These are phyloP conservation scores for Omphaloscelis lunosa DNA, from an alignment of 2,888 invertebrate genomes.

Conservation along the genomic window DNA sequence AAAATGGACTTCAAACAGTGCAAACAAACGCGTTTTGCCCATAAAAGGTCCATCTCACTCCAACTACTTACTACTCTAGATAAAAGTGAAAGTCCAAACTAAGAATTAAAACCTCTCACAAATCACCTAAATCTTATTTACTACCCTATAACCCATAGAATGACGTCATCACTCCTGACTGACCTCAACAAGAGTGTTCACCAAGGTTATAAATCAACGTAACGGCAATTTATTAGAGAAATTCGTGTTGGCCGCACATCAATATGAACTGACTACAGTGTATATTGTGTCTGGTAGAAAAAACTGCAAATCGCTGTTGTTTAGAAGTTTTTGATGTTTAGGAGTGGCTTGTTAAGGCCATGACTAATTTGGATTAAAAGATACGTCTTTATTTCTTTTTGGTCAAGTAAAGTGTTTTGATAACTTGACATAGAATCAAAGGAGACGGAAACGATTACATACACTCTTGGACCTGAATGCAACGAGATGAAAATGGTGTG, in stretches of 20 bases:
- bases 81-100: neutral
- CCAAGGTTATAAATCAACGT: slow-evolving; percentile 9
- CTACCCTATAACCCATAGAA: neutral
- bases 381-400: neutral
- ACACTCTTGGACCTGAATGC: no score
- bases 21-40: neutral
- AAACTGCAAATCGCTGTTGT: neutral
- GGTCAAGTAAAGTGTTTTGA: neutral
- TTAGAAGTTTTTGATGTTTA: neutral
- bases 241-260: slow-evolving; percentile 46
- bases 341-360: slow-evolving; percentile 3
- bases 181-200: neutral
- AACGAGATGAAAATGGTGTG: no score
- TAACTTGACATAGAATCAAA: neutral
- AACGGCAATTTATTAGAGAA: slow-evolving; percentile 31
- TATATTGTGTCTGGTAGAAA: neutral
- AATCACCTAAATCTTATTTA: neutral
- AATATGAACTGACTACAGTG: slow-evolving; percentile 30
- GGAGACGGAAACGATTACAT: no score
- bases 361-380: neutral
- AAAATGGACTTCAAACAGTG: neutral
- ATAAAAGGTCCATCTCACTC: neutral
- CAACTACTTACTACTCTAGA: neutral
- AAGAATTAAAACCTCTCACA: no score
- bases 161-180: slow-evolving; percentile 30